Base-by-base conservation (phyloP, 2,113 vertebrate species). In the Rhynchopsitta pachyrhyncha region DNA sequence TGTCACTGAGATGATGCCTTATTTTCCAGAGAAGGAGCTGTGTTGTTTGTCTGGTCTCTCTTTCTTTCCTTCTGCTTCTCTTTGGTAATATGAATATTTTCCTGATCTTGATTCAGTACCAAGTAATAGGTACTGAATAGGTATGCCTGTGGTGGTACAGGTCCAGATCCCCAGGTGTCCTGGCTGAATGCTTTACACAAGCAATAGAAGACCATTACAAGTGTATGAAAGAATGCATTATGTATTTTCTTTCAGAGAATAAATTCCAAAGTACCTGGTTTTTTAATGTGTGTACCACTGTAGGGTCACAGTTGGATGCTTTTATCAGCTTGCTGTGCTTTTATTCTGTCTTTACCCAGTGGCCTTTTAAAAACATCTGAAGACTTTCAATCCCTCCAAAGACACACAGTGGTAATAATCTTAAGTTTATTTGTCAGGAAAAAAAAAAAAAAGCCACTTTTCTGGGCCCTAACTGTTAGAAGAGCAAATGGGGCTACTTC, bases 311-410 rank as follows among this genome's bases (percentile, higher is more conserved):
- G 94, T 44, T 89, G 86, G 91, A 82, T 92, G 66, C 86, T 87
- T 96, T 92, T 87, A 87, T 85, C 77, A 82, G 52, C 86, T 68
- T 87, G 52, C 93, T 84, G 89, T 84, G 93, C 66, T 96, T 95
- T 95, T 95, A 87, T 96, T 95, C 83, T 87, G 20, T 66, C 62
- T 91, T 95, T 88, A 86, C 77, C 73, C 88, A 94, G 11, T 86
- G 55, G 86, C 47, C 88, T 94, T 95, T 96, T 76, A 92, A 92
- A 95, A 95, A 81, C 42, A 82, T 87, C 83, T 95, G 93, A 95
- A 96, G 84, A 86, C 39, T 92, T 85, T 66, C 39, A 89, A 20
- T 91, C 66, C 44, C 16, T 88, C 28, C 62, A 47, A 92, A 95
- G 91, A 79, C 66, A 89, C 44, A 84, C 24, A 47, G 52, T 89